These are phyloP conservation scores for Thunnus albacares DNA, from an alignment of 2,797 vertebrate genomes.

Conservation along the genomic window DNA sequence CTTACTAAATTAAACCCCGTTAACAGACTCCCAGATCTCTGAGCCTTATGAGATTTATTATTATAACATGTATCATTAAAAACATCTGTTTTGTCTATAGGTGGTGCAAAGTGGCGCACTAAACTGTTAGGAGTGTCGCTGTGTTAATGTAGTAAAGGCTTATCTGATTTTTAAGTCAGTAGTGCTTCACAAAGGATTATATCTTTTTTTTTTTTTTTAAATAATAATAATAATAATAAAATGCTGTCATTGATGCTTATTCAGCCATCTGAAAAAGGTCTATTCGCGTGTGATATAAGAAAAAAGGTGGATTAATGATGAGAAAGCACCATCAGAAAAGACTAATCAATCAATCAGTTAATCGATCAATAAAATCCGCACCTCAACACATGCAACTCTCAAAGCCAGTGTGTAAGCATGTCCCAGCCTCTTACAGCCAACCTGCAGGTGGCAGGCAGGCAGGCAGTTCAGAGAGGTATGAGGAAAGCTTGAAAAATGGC, in stretches of 20 bases:
- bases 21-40: background rate
- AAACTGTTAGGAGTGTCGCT: background rate
- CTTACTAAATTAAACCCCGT: background rate
- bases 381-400: background rate
- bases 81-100: background rate
- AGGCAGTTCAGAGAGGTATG: background rate
- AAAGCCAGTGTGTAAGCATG: background rate
- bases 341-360: background rate
- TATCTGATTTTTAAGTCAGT: background rate
- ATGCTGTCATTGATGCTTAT: background rate
- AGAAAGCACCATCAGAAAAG: background rate
- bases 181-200: background rate
- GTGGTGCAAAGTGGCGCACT: constrained; percentile 1
- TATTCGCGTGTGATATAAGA: background rate
- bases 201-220: background rate
- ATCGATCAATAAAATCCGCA: constrained; percentile 9
- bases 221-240: too few species aligned
- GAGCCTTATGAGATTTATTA: background rate
- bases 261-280: background rate
- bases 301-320: background rate
- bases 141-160: background rate
- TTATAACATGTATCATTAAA: background rate
- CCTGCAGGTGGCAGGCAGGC: background rate
- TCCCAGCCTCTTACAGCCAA: background rate
- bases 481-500: constrained; percentile 42